Evolutionary conservation across 1,140 invertebrate genomes (phyloP), one percentile per base, ranked within the genome.

Genomic region (Globodera ellingtonae): DNA sequence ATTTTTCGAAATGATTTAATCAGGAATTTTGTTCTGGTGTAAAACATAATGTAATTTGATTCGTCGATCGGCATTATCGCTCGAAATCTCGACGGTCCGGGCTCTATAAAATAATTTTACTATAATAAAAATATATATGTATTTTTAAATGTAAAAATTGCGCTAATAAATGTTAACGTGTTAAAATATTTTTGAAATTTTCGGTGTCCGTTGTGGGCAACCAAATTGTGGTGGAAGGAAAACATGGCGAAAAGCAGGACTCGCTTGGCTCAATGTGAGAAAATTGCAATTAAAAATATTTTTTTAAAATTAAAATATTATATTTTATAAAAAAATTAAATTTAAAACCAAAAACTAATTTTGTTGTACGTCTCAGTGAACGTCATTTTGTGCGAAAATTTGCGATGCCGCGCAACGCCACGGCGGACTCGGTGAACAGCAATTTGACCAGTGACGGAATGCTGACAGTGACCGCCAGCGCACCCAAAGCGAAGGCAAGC

Each of bases 301-400:
- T n/a, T n/a, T n/a, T 35, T 35, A 35, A 35, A 35, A 35, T 35
- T 35, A 35, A 2, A 35, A 35, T 35, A 35, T 2, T 35, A 35
- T 35, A 35, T 35, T 35, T 35, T 35, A 35, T 35, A 35, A 35
- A 35, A 35, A 2, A 35, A 35, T 35, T 35, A 35, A 35, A 35
- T 35, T 35, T 35, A 35, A 35, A 35, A 2, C 35, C 1, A 35
- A 35, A 35, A 35, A 35, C 35, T 35, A 59, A 76, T 62, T 75
- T 50, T 21, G 5, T 65, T 75, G 35, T 0, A 8, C 35, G 1
- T n/a, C 46, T 81, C 8, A 84, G 84, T 76, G 80, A 82, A 65
- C 84, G 84, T 3, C 78, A 79, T 15, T 84, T 84, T 56, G 78
- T 85, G 21, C 84, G 84, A 50, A 84, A 84, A 79, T 84, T 85